Evolutionary conservation across 2,888 invertebrate genomes (phyloP).

Genomic region (Philereme vetulata): DNA sequence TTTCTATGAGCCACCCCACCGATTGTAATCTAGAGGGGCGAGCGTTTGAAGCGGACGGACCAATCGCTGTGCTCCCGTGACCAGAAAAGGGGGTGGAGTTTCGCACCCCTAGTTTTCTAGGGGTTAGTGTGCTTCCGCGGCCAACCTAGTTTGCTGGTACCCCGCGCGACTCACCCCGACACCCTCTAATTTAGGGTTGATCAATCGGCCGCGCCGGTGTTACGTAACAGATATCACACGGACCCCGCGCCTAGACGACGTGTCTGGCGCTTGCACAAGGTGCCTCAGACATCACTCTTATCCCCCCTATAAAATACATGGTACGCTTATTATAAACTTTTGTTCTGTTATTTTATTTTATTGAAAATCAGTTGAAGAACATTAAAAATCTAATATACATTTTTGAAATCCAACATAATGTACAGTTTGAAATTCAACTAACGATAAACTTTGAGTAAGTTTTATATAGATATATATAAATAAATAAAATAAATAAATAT

Average conservation of each 20-base stretch:
- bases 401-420: too few relatives aligned
- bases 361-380: background rate
- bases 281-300: background rate
- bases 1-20: slow-evolving; percentile 83
- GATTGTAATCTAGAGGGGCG: slow-evolving; percentile 83
- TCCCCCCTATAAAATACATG: too few relatives aligned
- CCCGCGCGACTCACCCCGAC: slow-evolving; percentile 68
- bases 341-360: background rate
- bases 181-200: slow-evolving; percentile 81
- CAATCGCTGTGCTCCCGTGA: slow-evolving; percentile 81
- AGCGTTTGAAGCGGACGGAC: slow-evolving; percentile 74
- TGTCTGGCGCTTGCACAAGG: slow-evolving; percentile 20
- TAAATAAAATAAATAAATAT: too few relatives aligned
- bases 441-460: too few relatives aligned
- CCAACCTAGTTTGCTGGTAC: slow-evolving; percentile 81
- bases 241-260: slow-evolving; percentile 44
- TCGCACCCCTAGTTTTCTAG: slow-evolving; percentile 85
- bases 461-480: too few relatives aligned
- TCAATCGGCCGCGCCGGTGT: slow-evolving; percentile 73
- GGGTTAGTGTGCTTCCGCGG: slow-evolving; percentile 84
- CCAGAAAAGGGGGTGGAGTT: slow-evolving; percentile 84
- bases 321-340: background rate
- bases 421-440: too few relatives aligned
- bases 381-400: too few relatives aligned
- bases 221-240: slow-evolving; percentile 70